Conservation (phyloP, 2,113 vertebrate genomes). For the Sinocyclocheilus grahami region DNA sequence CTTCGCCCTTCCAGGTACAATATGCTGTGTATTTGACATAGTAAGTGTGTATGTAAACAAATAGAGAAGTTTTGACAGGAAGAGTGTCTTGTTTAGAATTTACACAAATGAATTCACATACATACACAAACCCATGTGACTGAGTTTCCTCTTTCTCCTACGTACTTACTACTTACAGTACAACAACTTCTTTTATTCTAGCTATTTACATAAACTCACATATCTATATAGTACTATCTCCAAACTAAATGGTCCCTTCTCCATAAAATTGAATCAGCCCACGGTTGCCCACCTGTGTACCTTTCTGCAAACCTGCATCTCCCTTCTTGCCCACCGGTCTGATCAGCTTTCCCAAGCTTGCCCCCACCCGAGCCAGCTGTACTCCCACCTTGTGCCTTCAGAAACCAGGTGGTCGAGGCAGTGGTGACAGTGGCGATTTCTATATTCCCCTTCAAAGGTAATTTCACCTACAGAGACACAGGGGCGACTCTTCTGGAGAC, state of each 20-base stretch:
- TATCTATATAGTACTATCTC: neutral
- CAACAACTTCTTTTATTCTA: neutral
- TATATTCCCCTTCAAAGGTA: constrained; percentile 61
- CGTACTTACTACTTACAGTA: neutral
- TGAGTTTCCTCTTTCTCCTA: constrained; percentile 1
- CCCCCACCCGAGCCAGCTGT: constrained; percentile 12
- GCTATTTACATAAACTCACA: neutral
- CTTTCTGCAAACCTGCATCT: neutral
- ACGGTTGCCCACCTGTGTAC: neutral
- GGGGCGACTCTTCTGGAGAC: constrained; percentile 61
- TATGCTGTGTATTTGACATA: neutral
- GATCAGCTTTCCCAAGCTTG: neutral
- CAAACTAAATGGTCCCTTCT: constrained; percentile 2
- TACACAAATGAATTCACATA: neutral
- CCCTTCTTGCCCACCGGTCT: constrained; percentile 27
- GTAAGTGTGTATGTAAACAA: constrained; percentile 1
- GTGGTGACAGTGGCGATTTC: constrained; percentile 53
- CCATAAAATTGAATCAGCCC: constrained; percentile 26
- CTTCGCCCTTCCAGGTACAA: constrained; percentile 95
- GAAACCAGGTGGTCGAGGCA: constrained; percentile 27
- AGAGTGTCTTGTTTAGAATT: neutral
- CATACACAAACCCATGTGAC: constrained; percentile 18
- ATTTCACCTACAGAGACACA: constrained; percentile 65
- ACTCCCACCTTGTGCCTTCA: constrained; percentile 27
- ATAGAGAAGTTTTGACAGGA: neutral